Evolutionary conservation across 1,140 invertebrate genomes (phyloP), one percentile per base, ranked within the genome.

Genomic region (Pseudomyrmex gracilis): DNA sequence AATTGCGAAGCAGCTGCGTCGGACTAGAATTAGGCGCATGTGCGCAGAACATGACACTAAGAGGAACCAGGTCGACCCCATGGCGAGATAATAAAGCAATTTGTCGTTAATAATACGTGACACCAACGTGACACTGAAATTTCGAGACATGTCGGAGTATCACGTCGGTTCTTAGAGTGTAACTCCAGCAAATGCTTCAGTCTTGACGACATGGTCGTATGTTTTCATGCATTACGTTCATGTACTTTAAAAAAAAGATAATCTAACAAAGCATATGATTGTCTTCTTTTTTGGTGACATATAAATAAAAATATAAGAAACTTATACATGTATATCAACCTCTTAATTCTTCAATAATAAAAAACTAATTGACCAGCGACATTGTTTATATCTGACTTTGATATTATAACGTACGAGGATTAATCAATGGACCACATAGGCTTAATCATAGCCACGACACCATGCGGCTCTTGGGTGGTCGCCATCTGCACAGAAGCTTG

Each of bases 41-140:
- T 12, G 47, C 17, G 47, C 13, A 55, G 64, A 51, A 61, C 58
- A 34, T 64, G 24, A 17, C 34, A 53, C 60, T 63, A 20, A 8
- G 71, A 73, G 49, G 64, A 57, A 68, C 45, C 73, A 53, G 70
- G 24, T 47, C 34, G 45, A n/a, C 77, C 49, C 34, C 12, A 61
- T 22, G 71, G 17, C 57, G 82, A 74, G 90, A 92, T 93, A 93
- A 92, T 90, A 90, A 92, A 91, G 89, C 89, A 91, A 91, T 93
- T 90, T 86, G 70, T 63, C 13, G 22, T 53, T 67, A 83, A 86
- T 87, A 84, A 84, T 83, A 85, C 47, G 17, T 63, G 53, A 67
- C 49, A n/a, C 17, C 73, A 74, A 17, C 13, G 47, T 68, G 78
- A 64, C 43, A 58, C 55, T 61, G 84, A 74, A 80, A 84, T 88